Conservation (phyloP, 1,140 invertebrate species). For the Notospermus geniculatus region DNA sequence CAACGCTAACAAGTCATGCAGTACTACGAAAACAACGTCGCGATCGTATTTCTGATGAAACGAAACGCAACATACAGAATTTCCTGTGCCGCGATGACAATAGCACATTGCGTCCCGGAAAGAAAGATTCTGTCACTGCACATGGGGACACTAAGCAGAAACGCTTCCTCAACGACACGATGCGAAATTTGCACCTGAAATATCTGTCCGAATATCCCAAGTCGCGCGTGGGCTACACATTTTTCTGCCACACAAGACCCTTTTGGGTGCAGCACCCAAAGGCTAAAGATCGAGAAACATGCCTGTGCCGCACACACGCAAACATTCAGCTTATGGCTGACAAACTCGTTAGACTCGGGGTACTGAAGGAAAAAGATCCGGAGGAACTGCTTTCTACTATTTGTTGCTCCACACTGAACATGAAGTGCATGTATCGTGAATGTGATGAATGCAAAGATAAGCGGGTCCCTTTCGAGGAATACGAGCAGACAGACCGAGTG, state of each 20-base stretch:
- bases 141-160: not conserved
- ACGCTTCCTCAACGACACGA: not conserved
- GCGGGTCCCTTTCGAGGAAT: not conserved
- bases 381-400: not conserved
- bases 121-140: not conserved
- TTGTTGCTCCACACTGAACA: not conserved
- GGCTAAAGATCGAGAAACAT: not conserved
- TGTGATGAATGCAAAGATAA: not conserved
- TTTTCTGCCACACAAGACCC: not conserved
- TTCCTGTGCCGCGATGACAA: not conserved
- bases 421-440: not conserved
- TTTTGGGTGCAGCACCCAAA: not conserved
- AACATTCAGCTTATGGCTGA: not conserved
- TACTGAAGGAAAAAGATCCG: not conserved
- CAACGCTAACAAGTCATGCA: not conserved
- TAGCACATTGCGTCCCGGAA: not conserved
- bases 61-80: not conserved
- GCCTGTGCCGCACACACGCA: not conserved
- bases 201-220: slow-evolving; percentile 6
- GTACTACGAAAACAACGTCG: not conserved
- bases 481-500: not conserved
- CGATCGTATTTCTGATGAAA: not conserved
- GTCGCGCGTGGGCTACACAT: not conserved
- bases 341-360: not conserved
- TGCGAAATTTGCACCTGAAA: not conserved